Percentiles rank a stretch among this genome's conserved stretches.
Evolutionary conservation across 2,888 invertebrate species (phyloP).

Genomic region (Eurytoma californica): DNA sequence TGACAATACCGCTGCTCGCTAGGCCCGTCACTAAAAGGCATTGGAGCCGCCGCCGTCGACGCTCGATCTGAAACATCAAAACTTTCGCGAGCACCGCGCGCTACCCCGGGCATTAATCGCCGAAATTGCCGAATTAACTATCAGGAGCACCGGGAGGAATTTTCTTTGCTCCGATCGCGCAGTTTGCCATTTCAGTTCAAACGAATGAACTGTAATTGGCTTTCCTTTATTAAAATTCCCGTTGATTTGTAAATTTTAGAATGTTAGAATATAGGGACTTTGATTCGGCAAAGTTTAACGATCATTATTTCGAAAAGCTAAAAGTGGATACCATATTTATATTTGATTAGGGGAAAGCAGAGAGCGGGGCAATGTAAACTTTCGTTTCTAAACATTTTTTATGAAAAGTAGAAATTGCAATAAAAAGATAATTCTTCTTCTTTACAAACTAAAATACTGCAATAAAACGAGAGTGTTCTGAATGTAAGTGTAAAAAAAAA

Average conservation of each 20-base stretch:
- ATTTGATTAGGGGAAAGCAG: no score
- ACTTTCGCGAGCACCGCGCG: slow-evolving; percentile 6
- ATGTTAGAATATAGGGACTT: slow-evolving; percentile 20
- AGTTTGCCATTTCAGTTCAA: slow-evolving; percentile 1
- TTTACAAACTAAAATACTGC: no score
- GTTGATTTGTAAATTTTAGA: slow-evolving; percentile 9
- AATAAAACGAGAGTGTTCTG: no score
- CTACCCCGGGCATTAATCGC: slow-evolving; percentile 18
- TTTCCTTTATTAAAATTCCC: no score
- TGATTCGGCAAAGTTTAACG: not conserved
- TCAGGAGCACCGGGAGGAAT: not conserved
- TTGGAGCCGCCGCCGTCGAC: not conserved
- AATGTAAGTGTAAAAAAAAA: no score
- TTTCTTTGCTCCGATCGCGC: not conserved
- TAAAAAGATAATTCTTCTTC: no score
- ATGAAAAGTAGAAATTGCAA: no score
- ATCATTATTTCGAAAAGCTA: not conserved
- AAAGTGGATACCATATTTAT: no score
- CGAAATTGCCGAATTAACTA: slow-evolving; percentile 23
- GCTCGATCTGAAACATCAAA: slow-evolving; percentile 29
- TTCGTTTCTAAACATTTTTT: no score
- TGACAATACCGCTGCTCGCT: slow-evolving; percentile 28
- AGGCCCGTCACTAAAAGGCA: not conserved
- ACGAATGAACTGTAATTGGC: no score
- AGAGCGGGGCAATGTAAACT: no score